Percentiles rank a stretch among this genome's conserved stretches.
Conservation (phyloP, 2,888 invertebrate species). For the Epinotia ramella region DNA sequence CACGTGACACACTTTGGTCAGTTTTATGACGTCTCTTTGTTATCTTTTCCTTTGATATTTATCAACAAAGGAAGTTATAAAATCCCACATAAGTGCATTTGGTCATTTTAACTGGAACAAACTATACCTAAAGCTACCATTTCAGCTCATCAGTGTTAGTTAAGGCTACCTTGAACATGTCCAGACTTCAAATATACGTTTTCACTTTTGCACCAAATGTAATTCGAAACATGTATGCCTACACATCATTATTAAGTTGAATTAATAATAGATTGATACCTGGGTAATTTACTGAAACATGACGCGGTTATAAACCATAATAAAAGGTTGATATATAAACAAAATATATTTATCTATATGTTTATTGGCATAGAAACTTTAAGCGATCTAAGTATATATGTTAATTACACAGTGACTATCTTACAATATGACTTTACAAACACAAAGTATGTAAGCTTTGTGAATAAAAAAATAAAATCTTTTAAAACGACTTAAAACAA, state of each 20-base stretch:
- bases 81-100: too few relatives aligned
- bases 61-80: too few relatives aligned
- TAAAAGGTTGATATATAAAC: slow-evolving; percentile 56
- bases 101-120: too few relatives aligned
- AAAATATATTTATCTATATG: slow-evolving; percentile 61
- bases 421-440: slow-evolving; percentile 77
- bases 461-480: slow-evolving; percentile 77
- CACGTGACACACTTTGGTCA: too few relatives aligned
- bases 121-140: too few relatives aligned
- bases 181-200: background rate
- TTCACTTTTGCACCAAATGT: background rate
- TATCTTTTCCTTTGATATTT: too few relatives aligned
- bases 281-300: background rate
- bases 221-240: background rate
- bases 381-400: slow-evolving; percentile 71
- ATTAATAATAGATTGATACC: background rate
- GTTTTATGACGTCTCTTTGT: too few relatives aligned
- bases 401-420: slow-evolving; percentile 74
- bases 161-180: background rate
- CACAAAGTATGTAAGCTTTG: slow-evolving; percentile 62
- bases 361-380: slow-evolving; percentile 79
- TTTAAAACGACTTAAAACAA: slow-evolving; percentile 70
- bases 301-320: background rate
- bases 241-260: background rate
- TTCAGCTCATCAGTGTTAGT: too few relatives aligned